These are phyloP conservation scores for Echiichthys vipera DNA, from an alignment of 2,797 vertebrate species.

Conservation along the genomic window DNA sequence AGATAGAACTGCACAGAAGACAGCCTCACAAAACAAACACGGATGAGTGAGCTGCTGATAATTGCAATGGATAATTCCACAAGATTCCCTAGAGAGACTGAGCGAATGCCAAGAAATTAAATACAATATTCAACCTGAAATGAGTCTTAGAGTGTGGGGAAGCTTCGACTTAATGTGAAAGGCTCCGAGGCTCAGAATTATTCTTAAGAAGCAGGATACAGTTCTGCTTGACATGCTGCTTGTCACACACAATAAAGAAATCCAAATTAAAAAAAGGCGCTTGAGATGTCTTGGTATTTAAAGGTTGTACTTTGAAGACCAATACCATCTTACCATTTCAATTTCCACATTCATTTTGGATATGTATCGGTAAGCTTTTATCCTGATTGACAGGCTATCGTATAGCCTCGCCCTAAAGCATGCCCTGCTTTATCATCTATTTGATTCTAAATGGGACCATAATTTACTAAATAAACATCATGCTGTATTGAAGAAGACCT, in stretches of 20 bases:
- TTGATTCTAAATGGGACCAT: no score
- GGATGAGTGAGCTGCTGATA: constrained; percentile 30
- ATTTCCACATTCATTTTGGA: not conserved
- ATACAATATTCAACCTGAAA: constrained; percentile 12
- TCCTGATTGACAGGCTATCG: no score
- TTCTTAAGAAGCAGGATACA: not conserved
- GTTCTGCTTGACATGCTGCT: not conserved
- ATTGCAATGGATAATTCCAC: constrained; percentile 23
- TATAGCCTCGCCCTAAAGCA: no score
- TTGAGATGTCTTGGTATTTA: not conserved
- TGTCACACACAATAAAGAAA: constrained; percentile 3
- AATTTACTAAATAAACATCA: no score
- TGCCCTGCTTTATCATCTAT: no score
- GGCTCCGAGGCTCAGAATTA: not conserved
- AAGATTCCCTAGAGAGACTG: constrained; percentile 19
- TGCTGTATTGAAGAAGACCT: no score
- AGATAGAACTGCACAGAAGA: constrained; percentile 36
- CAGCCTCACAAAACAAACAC: constrained; percentile 10
- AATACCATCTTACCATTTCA: not conserved
- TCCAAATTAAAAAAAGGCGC: not conserved
- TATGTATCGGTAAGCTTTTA: no score
- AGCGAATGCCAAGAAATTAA: not conserved
- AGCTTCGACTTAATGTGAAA: constrained; percentile 2
- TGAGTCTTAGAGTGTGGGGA: not conserved
- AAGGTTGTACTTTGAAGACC: not conserved